Conservation (phyloP, 2,113 vertebrate genomes). For the Desmodus rotundus region DNA sequence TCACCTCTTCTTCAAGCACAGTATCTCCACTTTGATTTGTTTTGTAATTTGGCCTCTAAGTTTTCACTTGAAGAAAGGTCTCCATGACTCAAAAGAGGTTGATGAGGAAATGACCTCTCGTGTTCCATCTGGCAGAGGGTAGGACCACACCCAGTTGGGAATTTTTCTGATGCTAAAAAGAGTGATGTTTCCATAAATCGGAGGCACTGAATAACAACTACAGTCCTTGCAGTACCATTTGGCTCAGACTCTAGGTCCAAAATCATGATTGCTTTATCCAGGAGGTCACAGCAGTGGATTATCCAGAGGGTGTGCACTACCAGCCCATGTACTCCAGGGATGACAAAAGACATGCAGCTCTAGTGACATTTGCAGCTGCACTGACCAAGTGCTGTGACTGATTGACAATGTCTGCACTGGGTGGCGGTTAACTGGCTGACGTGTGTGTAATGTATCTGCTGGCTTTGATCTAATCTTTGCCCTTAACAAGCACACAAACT, state of each 20-base stretch:
- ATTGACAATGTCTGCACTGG: slow-evolving; percentile 30
- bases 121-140: not conserved
- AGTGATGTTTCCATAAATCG: not conserved
- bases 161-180: not conserved
- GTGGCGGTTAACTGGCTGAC: not conserved
- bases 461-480: slow-evolving; percentile 4
- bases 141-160: not conserved
- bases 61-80: not conserved
- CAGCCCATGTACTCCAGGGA: not conserved
- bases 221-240: not conserved
- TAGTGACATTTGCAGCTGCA: not conserved
- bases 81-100: not conserved
- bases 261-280: too few species aligned
- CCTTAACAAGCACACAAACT: not conserved
- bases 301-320: not conserved
- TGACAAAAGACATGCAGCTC: not conserved
- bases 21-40: not conserved
- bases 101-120: not conserved
- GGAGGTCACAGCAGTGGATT: not conserved
- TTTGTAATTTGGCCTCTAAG: not conserved
- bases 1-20: not conserved
- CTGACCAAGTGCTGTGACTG: not conserved
- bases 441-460: not conserved
- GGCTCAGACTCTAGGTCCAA: not conserved
- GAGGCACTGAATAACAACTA: not conserved